These are phyloP conservation scores for Pelecanus crispus DNA, from an alignment of 2,113 vertebrate genomes.

Conservation along the genomic window DNA sequence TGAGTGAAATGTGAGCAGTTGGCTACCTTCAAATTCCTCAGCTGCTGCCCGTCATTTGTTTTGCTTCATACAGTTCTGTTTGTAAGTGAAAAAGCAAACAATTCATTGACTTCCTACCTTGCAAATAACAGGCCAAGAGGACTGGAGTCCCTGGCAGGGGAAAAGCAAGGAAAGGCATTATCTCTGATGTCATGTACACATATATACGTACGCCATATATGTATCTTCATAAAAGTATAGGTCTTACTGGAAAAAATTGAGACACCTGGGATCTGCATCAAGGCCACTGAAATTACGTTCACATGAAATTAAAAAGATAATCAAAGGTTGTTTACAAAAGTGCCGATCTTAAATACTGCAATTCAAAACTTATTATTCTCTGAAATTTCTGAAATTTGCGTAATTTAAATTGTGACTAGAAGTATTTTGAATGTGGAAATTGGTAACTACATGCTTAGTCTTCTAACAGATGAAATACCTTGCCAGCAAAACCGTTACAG, in stretches of 20 bases:
- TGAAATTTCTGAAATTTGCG: not conserved
- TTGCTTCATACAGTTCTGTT: not conserved
- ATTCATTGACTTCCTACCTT: not conserved
- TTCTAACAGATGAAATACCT: not conserved
- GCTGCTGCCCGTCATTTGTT: not conserved
- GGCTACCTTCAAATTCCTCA: not conserved
- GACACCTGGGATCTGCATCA: not conserved
- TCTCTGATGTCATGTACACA: not conserved
- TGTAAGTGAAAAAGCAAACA: not conserved
- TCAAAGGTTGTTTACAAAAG: not conserved
- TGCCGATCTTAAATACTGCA: not conserved
- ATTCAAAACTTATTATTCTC: not conserved
- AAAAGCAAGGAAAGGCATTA: not conserved
- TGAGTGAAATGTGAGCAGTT: not conserved
- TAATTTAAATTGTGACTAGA: not conserved
- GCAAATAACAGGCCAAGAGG: not conserved
- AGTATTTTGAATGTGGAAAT: not conserved
- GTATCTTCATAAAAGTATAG: not conserved
- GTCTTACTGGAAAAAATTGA: not conserved
- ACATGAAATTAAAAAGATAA: not conserved
- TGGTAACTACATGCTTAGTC: not conserved
- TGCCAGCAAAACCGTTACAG: not conserved
- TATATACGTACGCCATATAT: not conserved
- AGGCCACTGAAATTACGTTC: not conserved
- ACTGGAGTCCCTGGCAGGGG: not conserved